These are phyloP conservation scores for Malachius bipustulatus DNA, from an alignment of 2,888 invertebrate genomes.

Conservation along the genomic window DNA sequence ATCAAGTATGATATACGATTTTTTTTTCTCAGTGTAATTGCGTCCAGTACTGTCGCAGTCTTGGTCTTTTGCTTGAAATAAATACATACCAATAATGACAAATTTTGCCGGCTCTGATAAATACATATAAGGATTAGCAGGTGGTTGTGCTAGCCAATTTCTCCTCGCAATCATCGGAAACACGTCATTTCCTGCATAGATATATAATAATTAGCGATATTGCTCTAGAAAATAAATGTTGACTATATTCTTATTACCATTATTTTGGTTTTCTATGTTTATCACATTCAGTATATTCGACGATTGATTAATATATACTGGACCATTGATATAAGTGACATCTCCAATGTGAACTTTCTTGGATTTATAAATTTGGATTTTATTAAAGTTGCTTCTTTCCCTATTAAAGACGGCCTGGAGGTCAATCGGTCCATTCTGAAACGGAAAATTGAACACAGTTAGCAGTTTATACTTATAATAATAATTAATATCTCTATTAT, in stretches of 20 bases:
- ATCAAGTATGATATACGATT: no score
- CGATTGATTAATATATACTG: constrained; percentile 32
- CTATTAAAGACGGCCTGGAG: background rate
- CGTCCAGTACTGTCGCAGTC: no score
- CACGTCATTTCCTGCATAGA: constrained; percentile 6
- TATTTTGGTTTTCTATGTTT: constrained; percentile 12
- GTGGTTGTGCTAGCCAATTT: constrained; percentile 40
- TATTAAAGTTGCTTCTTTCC: constrained; percentile 10
- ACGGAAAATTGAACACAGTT: no score
- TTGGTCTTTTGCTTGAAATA: no score
- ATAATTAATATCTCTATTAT: no score
- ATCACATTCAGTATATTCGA: constrained; percentile 15
- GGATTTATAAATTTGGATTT: constrained; percentile 34
- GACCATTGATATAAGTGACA: constrained; percentile 39
- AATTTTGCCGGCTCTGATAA: constrained; percentile 35
- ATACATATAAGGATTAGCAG: constrained; percentile 30
- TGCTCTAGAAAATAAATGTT: background rate
- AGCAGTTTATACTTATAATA: no score
- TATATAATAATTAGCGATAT: background rate
- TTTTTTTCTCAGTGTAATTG: no score
- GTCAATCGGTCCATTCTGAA: background rate
- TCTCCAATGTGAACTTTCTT: constrained; percentile 40
- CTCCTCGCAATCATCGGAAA: constrained; percentile 27
- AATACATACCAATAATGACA: constrained; percentile 39
- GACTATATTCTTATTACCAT: constrained; percentile 2